Conservation (phyloP, 2,888 invertebrate genomes). For the Lochmaea capreae region DNA sequence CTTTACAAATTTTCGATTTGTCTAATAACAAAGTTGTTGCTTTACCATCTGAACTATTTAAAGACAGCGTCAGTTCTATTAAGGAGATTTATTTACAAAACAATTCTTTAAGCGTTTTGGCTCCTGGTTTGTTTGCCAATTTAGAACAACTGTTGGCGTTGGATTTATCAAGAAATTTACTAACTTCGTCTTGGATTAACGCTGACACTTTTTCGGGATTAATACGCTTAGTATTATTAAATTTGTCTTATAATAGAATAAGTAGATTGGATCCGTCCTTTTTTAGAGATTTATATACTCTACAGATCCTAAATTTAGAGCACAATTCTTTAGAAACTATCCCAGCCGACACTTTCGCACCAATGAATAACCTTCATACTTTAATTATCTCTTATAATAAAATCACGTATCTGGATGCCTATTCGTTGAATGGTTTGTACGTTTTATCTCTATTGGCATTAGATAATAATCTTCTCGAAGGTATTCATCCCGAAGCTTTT, state of each 20-base stretch:
- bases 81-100: constrained; percentile 92
- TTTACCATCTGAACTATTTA: constrained; percentile 86
- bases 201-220: constrained; percentile 87
- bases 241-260: constrained; percentile 87
- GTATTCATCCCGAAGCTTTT: constrained; percentile 88
- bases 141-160: constrained; percentile 83
- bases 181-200: constrained; percentile 89
- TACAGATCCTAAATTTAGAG: constrained; percentile 87
- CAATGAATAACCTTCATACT: constrained; percentile 93
- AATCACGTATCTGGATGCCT: constrained; percentile 85
- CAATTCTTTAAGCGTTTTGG: constrained; percentile 88
- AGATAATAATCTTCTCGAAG: constrained; percentile 86
- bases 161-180: constrained; percentile 87
- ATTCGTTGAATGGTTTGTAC: constrained; percentile 88
- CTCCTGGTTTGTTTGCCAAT: constrained; percentile 87
- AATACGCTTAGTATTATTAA: constrained; percentile 87
- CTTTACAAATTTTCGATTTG: constrained; percentile 86
- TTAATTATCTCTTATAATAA: constrained; percentile 88
- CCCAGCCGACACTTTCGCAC: constrained; percentile 88
- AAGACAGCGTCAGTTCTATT: constrained; percentile 81
- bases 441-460: constrained; percentile 86
- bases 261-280: constrained; percentile 84
- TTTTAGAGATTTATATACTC: constrained; percentile 86
- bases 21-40: constrained; percentile 92
- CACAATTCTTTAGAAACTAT: constrained; percentile 87